A percentile compares a stretch with the other conserved stretches of the same genome.
Conservation (phyloP, 2,797 vertebrate genomes). For the Toxotes lorentzi region DNA sequence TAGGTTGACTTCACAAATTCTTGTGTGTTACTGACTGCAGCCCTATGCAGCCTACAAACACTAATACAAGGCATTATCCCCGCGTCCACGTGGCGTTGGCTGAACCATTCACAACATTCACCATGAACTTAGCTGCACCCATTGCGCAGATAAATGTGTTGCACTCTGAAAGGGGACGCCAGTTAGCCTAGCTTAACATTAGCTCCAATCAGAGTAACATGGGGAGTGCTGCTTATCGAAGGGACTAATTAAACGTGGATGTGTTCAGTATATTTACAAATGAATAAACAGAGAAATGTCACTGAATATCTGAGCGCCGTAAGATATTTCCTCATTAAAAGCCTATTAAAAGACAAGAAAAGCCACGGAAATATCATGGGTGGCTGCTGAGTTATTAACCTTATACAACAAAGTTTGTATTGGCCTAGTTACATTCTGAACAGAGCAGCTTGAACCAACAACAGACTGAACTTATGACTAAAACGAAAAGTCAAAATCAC, state of each 20-base stretch:
- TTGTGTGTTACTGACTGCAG: neutral
- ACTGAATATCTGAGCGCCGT: neutral
- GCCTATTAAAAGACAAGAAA: neutral
- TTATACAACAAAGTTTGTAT: neutral
- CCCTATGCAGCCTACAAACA: neutral
- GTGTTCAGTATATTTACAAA: neutral
- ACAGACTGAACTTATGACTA: neutral
- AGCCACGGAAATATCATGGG: neutral
- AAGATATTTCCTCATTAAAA: neutral
- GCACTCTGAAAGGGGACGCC: neutral
- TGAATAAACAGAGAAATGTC: neutral
- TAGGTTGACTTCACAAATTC: too few species aligned
- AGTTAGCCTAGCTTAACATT: constrained; percentile 3
- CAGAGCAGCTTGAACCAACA: neutral
- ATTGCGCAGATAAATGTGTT: neutral
- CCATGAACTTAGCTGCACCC: neutral
- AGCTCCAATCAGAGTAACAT: neutral
- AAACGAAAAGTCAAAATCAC: neutral
- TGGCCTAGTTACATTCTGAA: neutral
- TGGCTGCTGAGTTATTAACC: neutral
- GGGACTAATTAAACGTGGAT: neutral
- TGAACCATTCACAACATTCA: neutral
- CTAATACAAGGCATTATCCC: neutral
- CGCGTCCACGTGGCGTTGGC: neutral
- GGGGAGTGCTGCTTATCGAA: too few species aligned